Base-by-base conservation (phyloP, 2,888 invertebrate species). In the Octonoba sinensis region DNA sequence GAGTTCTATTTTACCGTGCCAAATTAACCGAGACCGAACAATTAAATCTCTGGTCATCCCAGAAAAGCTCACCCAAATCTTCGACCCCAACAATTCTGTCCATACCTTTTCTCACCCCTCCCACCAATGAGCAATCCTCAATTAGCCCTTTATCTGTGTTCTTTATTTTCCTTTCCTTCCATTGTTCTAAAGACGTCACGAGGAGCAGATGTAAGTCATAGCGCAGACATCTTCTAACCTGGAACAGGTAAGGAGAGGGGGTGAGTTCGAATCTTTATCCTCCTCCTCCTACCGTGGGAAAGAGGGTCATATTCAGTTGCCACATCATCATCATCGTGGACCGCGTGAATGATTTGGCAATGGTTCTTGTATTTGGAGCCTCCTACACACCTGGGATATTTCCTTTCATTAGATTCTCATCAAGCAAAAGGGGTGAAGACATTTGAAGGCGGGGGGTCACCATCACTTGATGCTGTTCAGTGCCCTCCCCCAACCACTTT, bases 301-400 rank as follows among this genome's bases (percentile, higher is more conserved):
- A 75, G 44, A 57, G 75, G 75, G 75, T 67, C 67, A 75, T 60
- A 59, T 51, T 60, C 67, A 51, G 75, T 67, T 75, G 67, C 67
- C 75, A 75, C 57, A 66, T 59, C 22, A 46, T 66, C 59, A 67
- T 59, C 49, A 65, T 74, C 47, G 47, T 57, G 44, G 13, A 64
- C 60, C 66, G 75, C 75, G 75, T 75, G 75, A 75, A 46, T 59
- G 67, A 65, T 69, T 76, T 69, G 13, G 56, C 46, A 24, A 75
- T 67, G 69, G 18, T 49, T 65, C 44, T 62, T 47, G 47, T 65
- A 65, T 65, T 65, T 65, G 65, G 65, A 65, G 65, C 65, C 65
- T 44, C 65, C 65, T 65, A 65, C 64, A 64, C 65, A 65, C 65
- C 65, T 65, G 65, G 65, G 65, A 65, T 47, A 65, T 65, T 22